These are phyloP conservation scores for Cheirogaleus medius DNA, from an alignment of 2,113 vertebrate species.

Conservation along the genomic window DNA sequence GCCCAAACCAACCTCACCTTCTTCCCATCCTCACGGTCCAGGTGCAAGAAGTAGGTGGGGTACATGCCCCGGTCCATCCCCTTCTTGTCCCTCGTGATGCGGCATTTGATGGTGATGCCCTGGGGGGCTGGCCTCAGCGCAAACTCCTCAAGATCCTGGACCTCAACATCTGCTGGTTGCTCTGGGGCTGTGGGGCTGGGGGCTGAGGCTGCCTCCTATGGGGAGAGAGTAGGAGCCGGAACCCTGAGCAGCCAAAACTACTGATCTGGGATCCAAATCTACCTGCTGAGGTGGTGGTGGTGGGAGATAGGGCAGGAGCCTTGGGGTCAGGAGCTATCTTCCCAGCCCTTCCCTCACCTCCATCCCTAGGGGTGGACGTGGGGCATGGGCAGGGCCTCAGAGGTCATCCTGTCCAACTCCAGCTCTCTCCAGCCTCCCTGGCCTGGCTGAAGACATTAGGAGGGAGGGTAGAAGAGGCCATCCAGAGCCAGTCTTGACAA, in stretches of 20 bases:
- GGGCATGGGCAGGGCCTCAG: not conserved
- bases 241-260: not conserved
- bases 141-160: conserved; percentile 98
- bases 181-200: conserved; percentile 92
- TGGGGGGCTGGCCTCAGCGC: conserved; percentile 94
- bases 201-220: conserved; percentile 94
- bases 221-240: not conserved
- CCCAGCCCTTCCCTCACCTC: not conserved
- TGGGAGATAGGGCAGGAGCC: not conserved
- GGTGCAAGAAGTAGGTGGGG: conserved; percentile 98
- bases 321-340: not conserved
- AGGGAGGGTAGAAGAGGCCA: no score
- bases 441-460: not conserved
- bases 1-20: conserved; percentile 87
- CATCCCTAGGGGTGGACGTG: not conserved
- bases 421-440: not conserved
- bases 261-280: not conserved
- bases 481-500: not conserved
- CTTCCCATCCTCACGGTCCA: conserved; percentile 98
- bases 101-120: conserved; percentile 95
- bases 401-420: not conserved
- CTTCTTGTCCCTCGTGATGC: conserved; percentile 99
- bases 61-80: conserved; percentile 99
- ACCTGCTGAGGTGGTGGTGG: not conserved
- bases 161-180: conserved; percentile 87